Conservation (phyloP, 2,888 invertebrate species). For the Eurytoma californica region DNA sequence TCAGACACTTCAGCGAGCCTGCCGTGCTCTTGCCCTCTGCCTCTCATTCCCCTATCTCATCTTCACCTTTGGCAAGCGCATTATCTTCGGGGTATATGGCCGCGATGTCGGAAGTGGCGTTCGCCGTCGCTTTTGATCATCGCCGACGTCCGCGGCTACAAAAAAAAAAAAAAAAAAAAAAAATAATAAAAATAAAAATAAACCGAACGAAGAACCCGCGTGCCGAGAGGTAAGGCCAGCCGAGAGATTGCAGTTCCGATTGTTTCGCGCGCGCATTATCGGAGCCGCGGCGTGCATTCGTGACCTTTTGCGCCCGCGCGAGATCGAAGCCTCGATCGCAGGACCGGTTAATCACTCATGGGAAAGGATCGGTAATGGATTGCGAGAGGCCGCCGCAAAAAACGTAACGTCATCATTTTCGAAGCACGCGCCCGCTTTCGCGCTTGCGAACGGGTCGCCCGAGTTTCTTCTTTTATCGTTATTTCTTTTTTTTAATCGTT, state of each 20-base stretch:
- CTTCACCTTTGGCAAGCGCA: slow-evolving; percentile 50
- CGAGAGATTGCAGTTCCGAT: slow-evolving; percentile 44
- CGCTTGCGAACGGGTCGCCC: slow-evolving; percentile 3
- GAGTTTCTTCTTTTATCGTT: not conserved
- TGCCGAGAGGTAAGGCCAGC: not conserved
- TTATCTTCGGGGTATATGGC: slow-evolving; percentile 49
- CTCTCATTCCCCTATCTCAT: slow-evolving; percentile 9
- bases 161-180: slow-evolving; percentile 15
- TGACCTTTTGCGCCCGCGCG: not conserved
- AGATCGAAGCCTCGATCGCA: slow-evolving; percentile 44
- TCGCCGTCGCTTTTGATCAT: slow-evolving; percentile 56
- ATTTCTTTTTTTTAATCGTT: not conserved
- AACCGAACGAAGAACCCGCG: not conserved
- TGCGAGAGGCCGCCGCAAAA: slow-evolving; percentile 59
- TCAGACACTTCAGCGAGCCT: slow-evolving; percentile 26
- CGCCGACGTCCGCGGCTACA: slow-evolving; percentile 44
- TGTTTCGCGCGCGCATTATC: slow-evolving; percentile 42
- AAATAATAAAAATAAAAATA: slow-evolving; percentile 8
- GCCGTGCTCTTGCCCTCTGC: slow-evolving; percentile 35
- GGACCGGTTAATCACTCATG: slow-evolving; percentile 63
- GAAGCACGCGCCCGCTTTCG: not conserved
- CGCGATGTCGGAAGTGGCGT: slow-evolving; percentile 54
- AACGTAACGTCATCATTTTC: slow-evolving; percentile 64
- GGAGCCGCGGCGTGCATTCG: not conserved
- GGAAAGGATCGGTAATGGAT: slow-evolving; percentile 51